Conservation (phyloP, 2,113 vertebrate species). For the Erythrocercus mccallii region DNA sequence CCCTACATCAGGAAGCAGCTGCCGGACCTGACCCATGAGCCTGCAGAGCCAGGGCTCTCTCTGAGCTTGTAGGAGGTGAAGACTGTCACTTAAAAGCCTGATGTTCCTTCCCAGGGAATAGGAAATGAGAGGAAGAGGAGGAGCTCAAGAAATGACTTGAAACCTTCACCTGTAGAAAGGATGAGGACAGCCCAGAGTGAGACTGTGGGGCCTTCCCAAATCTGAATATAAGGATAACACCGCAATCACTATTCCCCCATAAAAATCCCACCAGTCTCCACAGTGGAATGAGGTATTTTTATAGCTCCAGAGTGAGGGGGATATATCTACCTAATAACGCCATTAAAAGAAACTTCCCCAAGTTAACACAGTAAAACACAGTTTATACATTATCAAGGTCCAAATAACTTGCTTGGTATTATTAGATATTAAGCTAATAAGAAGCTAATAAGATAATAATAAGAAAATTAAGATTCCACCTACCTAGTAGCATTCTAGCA, state of each 20-base stretch:
- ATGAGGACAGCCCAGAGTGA: neutral
- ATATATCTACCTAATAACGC: neutral
- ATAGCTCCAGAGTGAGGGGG: neutral
- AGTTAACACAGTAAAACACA: neutral
- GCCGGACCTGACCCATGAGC: fast-evolving
- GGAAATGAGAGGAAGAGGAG: neutral
- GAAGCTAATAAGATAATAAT: neutral
- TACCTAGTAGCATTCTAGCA: neutral
- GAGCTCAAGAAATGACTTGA: neutral
- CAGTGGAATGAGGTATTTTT: neutral
- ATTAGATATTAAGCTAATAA: neutral
- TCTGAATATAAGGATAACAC: fast-evolving
- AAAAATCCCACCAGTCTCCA: neutral
- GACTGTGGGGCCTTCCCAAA: neutral
- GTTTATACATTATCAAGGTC: neutral
- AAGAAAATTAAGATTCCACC: neutral
- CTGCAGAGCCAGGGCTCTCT: fast-evolving
- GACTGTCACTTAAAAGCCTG: neutral
- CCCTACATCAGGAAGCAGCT: neutral
- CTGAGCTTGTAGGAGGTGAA: neutral
- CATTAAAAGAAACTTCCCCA: neutral
- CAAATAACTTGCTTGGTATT: neutral
- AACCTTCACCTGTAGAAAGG: neutral
- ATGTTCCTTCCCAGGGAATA: neutral
- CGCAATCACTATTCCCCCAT: neutral